Base-by-base conservation (phyloP, 2,888 invertebrate genomes). In the Leuctra nigra region DNA sequence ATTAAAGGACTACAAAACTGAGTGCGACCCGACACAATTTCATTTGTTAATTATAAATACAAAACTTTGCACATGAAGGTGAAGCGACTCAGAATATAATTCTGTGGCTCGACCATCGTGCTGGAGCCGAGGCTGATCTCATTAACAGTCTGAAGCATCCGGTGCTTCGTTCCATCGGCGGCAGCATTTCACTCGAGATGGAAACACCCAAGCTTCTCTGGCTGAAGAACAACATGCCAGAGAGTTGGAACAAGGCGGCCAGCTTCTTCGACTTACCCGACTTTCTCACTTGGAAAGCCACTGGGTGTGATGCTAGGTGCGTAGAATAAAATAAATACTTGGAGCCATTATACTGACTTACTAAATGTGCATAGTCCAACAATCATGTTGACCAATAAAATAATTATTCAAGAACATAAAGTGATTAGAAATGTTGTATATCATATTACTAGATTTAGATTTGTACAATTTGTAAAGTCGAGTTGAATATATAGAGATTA, bases 91-190 rank as follows among this genome's bases (percentile, higher is more conserved):
- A 87, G 71, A 92, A 94, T 71, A 77, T 94, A 11, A 87, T 94
- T 35, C 79, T 93, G 71, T 94, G 94, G 94, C 84, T 94, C 87
- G 94, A 95, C 69, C 94, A 95, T 68, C 76, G 94, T 66, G 94
- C 94, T 0, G 76, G 79, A 23, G 74, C 76, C 41, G 90, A 97
- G 76, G 87, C 95, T 0, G 79, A 83, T 48, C 72, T 76, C 29
- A 95, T 97, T 38, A 96, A 95, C 69, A 73, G 76, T 47, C 80
- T 82, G 1, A 75, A 81, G 7, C 90, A 94, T 73, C 74, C 81
- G 2, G 80, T 92, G 16, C 76, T 97, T 0, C 80, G 86, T 65
- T 91, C 86, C 73, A 91, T 93, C 2, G 97, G 97, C 1, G 94
- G 94, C 0, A 86, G 84, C 73, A 87, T 97, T 4, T 96, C 95